These are phyloP conservation scores for Drosophila gaucha DNA, from an alignment of 2,888 invertebrate species.

Conservation along the genomic window DNA sequence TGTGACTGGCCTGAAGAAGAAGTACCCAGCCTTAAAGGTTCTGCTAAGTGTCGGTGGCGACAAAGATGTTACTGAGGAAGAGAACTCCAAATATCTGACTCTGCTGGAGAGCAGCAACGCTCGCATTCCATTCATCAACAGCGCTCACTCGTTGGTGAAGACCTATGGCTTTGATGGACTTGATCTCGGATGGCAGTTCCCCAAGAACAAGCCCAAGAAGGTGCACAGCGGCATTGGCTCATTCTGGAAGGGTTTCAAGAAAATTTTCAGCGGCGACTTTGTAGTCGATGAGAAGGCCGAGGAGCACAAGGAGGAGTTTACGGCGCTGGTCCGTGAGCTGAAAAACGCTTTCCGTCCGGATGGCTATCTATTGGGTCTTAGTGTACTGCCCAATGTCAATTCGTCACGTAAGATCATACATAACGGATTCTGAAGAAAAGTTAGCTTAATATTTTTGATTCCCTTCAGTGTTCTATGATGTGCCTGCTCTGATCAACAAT, in stretches of 20 bases:
- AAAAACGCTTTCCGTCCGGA: slow-evolving; percentile 90
- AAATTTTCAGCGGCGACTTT: slow-evolving; percentile 89
- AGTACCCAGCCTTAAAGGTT: slow-evolving; percentile 89
- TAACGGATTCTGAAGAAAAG: neutral
- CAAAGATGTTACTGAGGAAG: slow-evolving; percentile 87
- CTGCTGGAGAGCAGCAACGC: slow-evolving; percentile 91
- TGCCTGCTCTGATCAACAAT: slow-evolving; percentile 90
- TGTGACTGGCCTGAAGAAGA: slow-evolving; percentile 89
- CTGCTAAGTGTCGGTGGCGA: slow-evolving; percentile 92
- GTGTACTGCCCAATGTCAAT: slow-evolving; percentile 92
- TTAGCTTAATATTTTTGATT: slow-evolving; percentile 52
- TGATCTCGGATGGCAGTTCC: slow-evolving; percentile 95
- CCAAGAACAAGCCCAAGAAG: slow-evolving; percentile 91
- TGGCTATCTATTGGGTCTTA: slow-evolving; percentile 88
- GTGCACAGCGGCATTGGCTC: slow-evolving; percentile 87
- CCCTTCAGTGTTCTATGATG: slow-evolving; percentile 90
- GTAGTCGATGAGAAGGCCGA: slow-evolving; percentile 91
- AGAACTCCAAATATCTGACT: slow-evolving; percentile 89
- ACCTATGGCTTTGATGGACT: slow-evolving; percentile 94
- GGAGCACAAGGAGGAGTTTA: slow-evolving; percentile 93
- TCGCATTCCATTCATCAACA: slow-evolving; percentile 91
- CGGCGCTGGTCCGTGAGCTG: slow-evolving; percentile 90
- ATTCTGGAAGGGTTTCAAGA: slow-evolving; percentile 91
- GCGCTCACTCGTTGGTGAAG: slow-evolving; percentile 89
- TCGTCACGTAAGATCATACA: slow-evolving; percentile 88